Percentiles rank a stretch among this genome's conserved stretches.
phyloP scores from a whole-genome alignment of 2,888 invertebrate genomes.

The Athalia rosae region DNA sequence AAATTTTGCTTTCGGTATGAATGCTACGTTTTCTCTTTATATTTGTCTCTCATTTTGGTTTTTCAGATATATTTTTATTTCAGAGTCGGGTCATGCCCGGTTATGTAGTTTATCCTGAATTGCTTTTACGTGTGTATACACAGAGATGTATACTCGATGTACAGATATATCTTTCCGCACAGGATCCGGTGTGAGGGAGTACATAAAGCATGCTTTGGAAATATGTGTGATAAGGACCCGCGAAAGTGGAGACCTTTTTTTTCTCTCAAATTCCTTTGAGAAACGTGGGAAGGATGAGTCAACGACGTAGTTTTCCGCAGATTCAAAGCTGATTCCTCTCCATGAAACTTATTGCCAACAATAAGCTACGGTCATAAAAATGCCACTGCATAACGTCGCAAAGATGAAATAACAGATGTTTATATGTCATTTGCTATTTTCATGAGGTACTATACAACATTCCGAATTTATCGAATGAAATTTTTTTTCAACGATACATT shows the following conservation, averaged over 20 bases:
- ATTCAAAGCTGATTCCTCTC: background rate
- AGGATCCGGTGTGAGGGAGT: background rate
- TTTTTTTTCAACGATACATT: too few species aligned
- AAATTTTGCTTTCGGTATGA: conserved; percentile 4
- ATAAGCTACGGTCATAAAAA: too few species aligned
- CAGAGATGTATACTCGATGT: too few species aligned
- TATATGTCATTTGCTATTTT: too few species aligned
- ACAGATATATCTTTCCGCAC: background rate
- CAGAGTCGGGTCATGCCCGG: background rate
- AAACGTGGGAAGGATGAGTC: background rate
- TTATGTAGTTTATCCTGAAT: background rate
- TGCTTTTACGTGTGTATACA: background rate
- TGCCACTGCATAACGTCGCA: too few species aligned
- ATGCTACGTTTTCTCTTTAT: conserved; percentile 8
- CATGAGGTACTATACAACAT: too few species aligned
- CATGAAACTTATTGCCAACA: background rate
- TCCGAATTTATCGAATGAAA: too few species aligned
- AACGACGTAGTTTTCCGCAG: background rate
- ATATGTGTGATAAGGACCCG: too few species aligned
- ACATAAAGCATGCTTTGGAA: too few species aligned
- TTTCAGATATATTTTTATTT: background rate
- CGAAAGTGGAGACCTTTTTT: too few species aligned
- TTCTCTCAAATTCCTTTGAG: too few species aligned
- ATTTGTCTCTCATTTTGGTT: background rate
- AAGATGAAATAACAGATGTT: too few species aligned